Evolutionary conservation across 2,113 vertebrate genomes (phyloP).

Genomic region (Pseudorectes ferrugineus): DNA sequence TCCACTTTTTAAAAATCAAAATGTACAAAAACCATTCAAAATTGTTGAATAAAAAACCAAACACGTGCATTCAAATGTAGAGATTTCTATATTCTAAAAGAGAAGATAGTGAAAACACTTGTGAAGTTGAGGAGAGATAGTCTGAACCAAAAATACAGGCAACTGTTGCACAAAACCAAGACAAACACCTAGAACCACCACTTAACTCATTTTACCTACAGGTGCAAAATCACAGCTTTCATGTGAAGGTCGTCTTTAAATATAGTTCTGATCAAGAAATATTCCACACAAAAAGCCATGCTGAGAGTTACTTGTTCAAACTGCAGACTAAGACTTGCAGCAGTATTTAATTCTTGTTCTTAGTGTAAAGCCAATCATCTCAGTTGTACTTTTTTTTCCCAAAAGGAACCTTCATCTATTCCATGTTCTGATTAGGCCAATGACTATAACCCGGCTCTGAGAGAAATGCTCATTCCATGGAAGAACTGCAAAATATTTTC

Average conservation of each 20-base stretch:
- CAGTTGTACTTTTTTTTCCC: background rate
- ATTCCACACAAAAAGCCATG: background rate
- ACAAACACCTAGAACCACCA: background rate
- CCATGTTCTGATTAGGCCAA: background rate
- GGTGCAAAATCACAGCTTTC: background rate
- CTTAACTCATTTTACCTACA: background rate
- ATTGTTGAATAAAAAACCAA: background rate
- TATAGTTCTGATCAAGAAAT: background rate
- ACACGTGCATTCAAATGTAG: background rate
- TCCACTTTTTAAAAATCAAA: background rate
- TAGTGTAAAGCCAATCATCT: background rate
- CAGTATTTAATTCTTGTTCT: background rate
- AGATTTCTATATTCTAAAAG: background rate
- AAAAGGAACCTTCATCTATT: background rate
- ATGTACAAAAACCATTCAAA: background rate
- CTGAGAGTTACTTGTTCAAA: background rate
- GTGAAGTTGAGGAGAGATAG: background rate
- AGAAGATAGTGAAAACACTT: background rate
- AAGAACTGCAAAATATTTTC: background rate
- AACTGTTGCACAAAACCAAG: background rate
- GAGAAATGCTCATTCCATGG: background rate
- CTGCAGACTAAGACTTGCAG: background rate
- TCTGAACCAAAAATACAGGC: background rate
- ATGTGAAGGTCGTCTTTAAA: background rate
- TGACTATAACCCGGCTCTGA: background rate